Base-by-base conservation (phyloP, 2,113 vertebrate genomes). In the Arvicanthis niloticus region DNA sequence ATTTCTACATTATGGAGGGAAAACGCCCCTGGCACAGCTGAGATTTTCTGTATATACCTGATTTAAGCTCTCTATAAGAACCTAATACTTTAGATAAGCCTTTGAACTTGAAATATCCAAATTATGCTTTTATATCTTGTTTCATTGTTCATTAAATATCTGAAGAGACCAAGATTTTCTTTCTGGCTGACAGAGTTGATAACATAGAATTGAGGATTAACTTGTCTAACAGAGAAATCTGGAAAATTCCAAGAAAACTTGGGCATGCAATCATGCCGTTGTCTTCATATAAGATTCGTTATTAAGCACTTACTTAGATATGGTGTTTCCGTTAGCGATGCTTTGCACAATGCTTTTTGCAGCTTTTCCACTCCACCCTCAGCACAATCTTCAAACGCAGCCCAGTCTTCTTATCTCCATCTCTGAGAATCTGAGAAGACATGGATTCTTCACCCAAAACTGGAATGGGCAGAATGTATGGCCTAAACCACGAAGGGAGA, bases 131-230 rank as follows among this genome's bases (percentile, higher is more conserved):
- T 96, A 87, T 93, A 26, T 91, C 77, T 92, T 91, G 13, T 89
- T 95, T 88, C n/a, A 93, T 95, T 95, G 93, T 91, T 98, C 96
- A 93, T 77, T 95, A 95, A 92, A 87, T 96, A 95, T 98, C 91
- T 95, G 42, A 95, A 7, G 75, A 96, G 78, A 84, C 73, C 91
- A 93, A 87, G 81, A 87, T 87, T 92, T 53, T 93, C 89, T 89
- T 88, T 95, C 37, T 56, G 86, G 53, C 78, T 94, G 82, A 97
- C 76, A 78, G 81, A 93, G 56, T 87, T 95, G 94, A 95, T 97
- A 97, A 82, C 67, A 67, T 68, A 94, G 93, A 97, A 94, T 78
- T 89, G 87, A 96, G 91, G 89, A 96, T 97, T 95, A 97, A 97
- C 53, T 97, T 96, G 94, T 96, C 89, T 91, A 86, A 93, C 91